Base-by-base conservation (phyloP, 1,140 invertebrate genomes). In the Bombus confusus region DNA sequence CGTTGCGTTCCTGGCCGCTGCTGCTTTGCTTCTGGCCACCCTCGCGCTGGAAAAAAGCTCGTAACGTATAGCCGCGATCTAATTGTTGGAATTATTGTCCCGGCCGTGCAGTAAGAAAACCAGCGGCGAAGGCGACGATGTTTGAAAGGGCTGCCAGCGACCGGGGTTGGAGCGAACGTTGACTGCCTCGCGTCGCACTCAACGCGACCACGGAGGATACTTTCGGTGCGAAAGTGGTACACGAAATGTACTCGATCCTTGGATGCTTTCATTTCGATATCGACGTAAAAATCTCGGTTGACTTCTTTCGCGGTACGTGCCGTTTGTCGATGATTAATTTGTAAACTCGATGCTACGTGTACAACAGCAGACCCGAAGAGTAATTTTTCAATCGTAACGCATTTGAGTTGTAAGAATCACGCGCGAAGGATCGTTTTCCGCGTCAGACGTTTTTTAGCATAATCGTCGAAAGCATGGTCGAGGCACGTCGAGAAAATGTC, bases 21-120 rank as follows among this genome's bases (percentile, higher is more conserved):
- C 71, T 34, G 86, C 71, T 80, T 59, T 31, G 59, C 85, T 77
- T 52, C 77, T 73, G 76, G 82, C 80, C 86, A 84, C 82, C 86
- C 87, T 90, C 68, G 80, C 69, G 75, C 12, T 66, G 76, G 83
- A 91, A 72, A 91, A 93, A 86, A 89, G 73, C 87, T 80, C 80
- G 88, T 93, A 93, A 93, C 87, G 91, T 91, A 92, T 93, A 84
- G 92, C 87, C 90, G 9, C 89, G 90, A 93, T 94, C 92, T 93
- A 93, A 93, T 94, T 93, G 92, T 93, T 83, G 92, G 91, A 93
- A 94, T 93, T 92, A 92, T 92, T 86, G 86, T 88, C 85, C 72
- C 74, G 75, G 47, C 41, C 31, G 52, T 72, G 83, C 78, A 22
- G 83, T 91, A 91, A 91, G 90, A 87, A 91, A 87, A 87, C 86